phyloP scores from a whole-genome alignment of 2,113 vertebrate genomes.

The Formicarius rufipectus region DNA sequence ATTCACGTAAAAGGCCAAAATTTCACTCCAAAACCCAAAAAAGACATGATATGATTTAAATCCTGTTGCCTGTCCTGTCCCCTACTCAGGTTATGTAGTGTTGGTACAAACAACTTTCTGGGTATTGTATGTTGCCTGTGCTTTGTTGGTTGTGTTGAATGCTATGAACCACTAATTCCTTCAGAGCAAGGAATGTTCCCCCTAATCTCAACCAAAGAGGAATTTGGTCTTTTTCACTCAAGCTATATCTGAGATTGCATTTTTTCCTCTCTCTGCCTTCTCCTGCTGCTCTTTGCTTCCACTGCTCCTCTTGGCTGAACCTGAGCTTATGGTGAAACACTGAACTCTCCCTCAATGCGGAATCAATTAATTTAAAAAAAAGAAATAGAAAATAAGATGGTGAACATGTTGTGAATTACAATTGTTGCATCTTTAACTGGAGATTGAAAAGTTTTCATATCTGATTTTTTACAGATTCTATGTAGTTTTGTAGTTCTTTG shows the following conservation, averaged over 20 bases:
- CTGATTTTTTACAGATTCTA: not conserved
- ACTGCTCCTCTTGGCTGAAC: not conserved
- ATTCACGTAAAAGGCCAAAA: not conserved
- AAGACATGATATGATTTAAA: not conserved
- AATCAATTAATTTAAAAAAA: not conserved
- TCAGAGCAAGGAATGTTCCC: not conserved
- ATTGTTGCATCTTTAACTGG: rapidly evolving
- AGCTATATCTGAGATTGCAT: not conserved
- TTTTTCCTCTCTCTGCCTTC: not conserved
- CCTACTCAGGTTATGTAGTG: not conserved
- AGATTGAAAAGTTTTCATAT: not conserved
- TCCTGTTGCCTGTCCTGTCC: not conserved
- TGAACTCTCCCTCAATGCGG: not conserved
- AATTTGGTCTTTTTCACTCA: not conserved
- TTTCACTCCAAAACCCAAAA: not conserved
- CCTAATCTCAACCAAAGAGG: not conserved
- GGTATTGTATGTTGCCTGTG: not conserved
- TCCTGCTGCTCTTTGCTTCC: not conserved
- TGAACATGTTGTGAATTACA: not conserved
- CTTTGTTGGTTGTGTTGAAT: not conserved
- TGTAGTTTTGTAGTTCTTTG: not conserved
- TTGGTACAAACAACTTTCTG: not conserved
- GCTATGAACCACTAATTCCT: not conserved
- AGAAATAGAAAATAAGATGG: not conserved
- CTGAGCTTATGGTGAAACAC: not conserved